Evolutionary conservation across 2,113 vertebrate species (phyloP), one percentile per base, ranked within the genome.

Genomic region (Perca flavescens): DNA sequence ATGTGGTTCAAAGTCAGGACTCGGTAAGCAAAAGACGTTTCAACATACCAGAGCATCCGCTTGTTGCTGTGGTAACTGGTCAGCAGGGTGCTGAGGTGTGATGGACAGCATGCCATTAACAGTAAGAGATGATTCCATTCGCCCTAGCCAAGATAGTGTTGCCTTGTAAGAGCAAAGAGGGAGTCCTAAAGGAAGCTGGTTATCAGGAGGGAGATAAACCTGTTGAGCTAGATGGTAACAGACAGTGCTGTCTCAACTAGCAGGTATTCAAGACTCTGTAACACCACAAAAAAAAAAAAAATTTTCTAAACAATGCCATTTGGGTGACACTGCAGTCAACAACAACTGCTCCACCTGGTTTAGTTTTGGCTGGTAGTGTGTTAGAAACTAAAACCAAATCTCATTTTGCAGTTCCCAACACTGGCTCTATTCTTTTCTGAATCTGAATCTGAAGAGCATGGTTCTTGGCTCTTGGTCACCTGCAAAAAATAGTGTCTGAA

Each of bases 31-130:
- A 80, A 85, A 87, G 36, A 52, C 53, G 34, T 13, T 58, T 80
- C 60, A 67, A 54, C 53, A 49, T 56, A 58, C 22, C 43, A 63
- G 58, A 80, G 70, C 70, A 60, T 66, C 61, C 40, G 47, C 47
- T 40, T 82, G 91, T 88, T 76, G 82, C 86, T 80, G 77, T 64
- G 85, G 88, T 52, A 80, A 90, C 87, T 54, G 31, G 88, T 69
- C 64, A 82, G 61, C 28, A 9, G 50, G 71, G 57, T 63, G 53
- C 65, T 28, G 34, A 84, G 82, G 82, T 79, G 63, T 81, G 84
- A 88, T 57, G 46, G 64, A 80, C 68, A 69, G 74, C 70, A 40
- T 75, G 63, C 75, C 70, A 71, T 76, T 86, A 89, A 84, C n/a
- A 67, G 58, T 53, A 57, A 82, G 34, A 57, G 50, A 89, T 79